Evolutionary conservation across 92 coral and sea anemone species (phyloP).

Genomic region (Phenganax marumi): DNA sequence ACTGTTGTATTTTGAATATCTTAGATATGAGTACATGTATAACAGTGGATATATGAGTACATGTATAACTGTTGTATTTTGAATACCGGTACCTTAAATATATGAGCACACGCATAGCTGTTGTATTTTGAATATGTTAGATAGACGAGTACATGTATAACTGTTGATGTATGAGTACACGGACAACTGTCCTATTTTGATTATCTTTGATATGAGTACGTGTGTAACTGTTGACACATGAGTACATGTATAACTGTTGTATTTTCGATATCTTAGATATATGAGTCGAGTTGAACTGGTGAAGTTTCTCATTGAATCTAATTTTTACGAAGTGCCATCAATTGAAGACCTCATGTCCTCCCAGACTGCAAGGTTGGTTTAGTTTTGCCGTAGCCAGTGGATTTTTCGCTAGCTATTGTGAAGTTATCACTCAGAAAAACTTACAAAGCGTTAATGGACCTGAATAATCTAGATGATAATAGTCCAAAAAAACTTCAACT

Average conservation of each 20-base stretch:
- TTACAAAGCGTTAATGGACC: too few relatives aligned
- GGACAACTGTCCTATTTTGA: too few relatives aligned
- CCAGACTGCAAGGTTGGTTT: slow-evolving; percentile 81
- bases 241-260: not conserved
- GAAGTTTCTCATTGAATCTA: slow-evolving; percentile 94
- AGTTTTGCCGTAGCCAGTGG: too few relatives aligned
- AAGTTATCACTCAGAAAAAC: too few relatives aligned
- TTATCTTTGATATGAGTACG: not conserved
- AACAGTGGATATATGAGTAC: not conserved
- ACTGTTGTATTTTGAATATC: too few relatives aligned
- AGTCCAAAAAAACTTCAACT: too few relatives aligned
- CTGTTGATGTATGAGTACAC: too few relatives aligned
- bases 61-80: not conserved
- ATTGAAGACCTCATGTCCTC: slow-evolving; percentile 83
- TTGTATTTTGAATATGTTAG: too few relatives aligned
- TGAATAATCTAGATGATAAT: too few relatives aligned
- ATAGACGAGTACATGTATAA: too few relatives aligned
- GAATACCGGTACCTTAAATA: slow-evolving; percentile 52
- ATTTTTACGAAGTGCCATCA: slow-evolving; percentile 96
- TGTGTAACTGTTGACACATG: not conserved
- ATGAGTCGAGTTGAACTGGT: slow-evolving; percentile 96
- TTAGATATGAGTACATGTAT: not conserved
- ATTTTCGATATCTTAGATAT: slow-evolving; percentile 56
- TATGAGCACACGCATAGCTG: slow-evolving; percentile 63
- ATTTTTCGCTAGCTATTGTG: too few relatives aligned